These are phyloP conservation scores for Anas acuta DNA, from an alignment of 2,797 vertebrate species.

Conservation along the genomic window DNA sequence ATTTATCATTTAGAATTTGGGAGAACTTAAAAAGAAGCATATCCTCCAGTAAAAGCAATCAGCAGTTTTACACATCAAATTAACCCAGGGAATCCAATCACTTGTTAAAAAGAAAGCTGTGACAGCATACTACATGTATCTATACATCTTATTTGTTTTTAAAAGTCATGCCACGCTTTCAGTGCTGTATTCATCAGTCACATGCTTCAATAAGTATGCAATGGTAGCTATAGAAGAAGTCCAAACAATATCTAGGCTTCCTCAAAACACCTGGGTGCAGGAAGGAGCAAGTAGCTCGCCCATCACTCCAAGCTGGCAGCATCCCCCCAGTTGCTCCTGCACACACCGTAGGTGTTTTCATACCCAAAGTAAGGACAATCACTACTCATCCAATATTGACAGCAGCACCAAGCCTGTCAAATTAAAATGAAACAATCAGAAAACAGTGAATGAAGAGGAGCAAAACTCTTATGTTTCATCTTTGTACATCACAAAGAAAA, in stretches of 20 bases:
- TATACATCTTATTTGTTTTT: not conserved
- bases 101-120: not conserved
- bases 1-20: not conserved
- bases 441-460: not conserved
- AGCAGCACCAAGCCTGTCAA: fast-evolving
- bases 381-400: not conserved
- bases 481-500: not conserved
- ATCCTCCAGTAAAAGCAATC: not conserved
- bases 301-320: not conserved
- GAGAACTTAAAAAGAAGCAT: not conserved
- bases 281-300: not conserved
- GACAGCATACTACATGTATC: not conserved
- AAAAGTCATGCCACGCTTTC: not conserved
- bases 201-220: not conserved
- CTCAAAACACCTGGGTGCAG: not conserved
- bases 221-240: not conserved
- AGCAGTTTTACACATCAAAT: not conserved
- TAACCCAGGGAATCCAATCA: not conserved
- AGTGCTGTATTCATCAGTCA: not conserved
- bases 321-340: not conserved
- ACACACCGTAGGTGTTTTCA: not conserved
- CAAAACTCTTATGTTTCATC: not conserved
- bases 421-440: not conserved
- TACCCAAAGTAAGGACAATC: not conserved
- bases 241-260: not conserved